phyloP scores from a whole-genome alignment of 2,797 vertebrate genomes.

The Enteromius trimaculatus region DNA sequence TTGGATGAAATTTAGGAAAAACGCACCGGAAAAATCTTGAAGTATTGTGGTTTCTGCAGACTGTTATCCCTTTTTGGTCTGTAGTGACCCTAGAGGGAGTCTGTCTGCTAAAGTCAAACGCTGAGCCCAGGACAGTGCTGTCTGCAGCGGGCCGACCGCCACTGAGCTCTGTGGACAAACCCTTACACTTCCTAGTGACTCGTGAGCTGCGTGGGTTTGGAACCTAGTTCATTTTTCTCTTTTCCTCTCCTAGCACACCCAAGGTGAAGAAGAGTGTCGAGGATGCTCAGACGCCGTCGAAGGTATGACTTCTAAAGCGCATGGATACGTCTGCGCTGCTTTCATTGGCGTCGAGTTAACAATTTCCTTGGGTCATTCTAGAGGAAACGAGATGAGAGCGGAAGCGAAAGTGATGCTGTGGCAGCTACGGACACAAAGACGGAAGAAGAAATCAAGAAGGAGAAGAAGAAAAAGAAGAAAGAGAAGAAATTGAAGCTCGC shows the following conservation, averaged over 20 bases:
- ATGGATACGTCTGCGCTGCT: accelerated
- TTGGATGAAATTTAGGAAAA: background rate
- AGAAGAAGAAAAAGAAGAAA: slow-evolving; percentile 64
- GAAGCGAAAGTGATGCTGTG: slow-evolving; percentile 53
- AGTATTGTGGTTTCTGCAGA: slow-evolving; percentile 17
- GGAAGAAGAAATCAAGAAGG: slow-evolving; percentile 46
- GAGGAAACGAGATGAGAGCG: slow-evolving; percentile 60
- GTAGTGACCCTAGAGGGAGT: slow-evolving; percentile 48
- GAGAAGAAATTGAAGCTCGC: slow-evolving; percentile 58
- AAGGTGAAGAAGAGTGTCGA: slow-evolving; percentile 11
- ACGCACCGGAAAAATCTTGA: background rate
- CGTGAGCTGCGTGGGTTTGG: background rate
- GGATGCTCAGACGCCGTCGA: background rate
- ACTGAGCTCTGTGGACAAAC: slow-evolving; percentile 39
- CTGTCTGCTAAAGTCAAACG: slow-evolving; percentile 48
- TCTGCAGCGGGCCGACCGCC: slow-evolving; percentile 13
- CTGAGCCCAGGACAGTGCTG: slow-evolving; percentile 2
- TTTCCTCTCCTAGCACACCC: background rate
- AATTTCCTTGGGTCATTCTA: background rate
- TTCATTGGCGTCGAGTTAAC: background rate
- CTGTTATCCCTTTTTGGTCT: slow-evolving; percentile 51
- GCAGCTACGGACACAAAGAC: slow-evolving; percentile 21
- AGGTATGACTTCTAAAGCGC: slow-evolving; percentile 10
- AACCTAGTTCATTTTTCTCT: background rate
- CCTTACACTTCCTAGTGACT: background rate